Base-by-base conservation (phyloP, 2,888 invertebrate genomes). In the Rhamphomyia laevipes region DNA sequence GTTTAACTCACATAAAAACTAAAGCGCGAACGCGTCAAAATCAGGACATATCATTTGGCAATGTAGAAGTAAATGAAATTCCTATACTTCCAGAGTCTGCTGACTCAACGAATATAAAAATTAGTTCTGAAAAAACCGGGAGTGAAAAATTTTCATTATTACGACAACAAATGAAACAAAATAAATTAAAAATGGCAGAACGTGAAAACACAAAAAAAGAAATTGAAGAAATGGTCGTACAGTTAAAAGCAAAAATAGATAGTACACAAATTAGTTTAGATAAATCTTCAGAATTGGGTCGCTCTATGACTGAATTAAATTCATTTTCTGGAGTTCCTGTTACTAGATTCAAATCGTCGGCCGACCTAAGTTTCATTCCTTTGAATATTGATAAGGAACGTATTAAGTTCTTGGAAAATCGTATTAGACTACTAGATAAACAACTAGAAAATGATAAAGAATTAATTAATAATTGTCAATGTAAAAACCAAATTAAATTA, bases 121-220 rank as follows among this genome's bases (percentile, higher is more conserved):
- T 50, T 2, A 47, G 54, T 7, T 54, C 57, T 12, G 68, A 68
- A 51, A 68, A 68, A 18, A 71, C 73, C 44, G 72, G 73, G 35
- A 75, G 67, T 56, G 75, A 75, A 56, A 77, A 75, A 58, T 65
- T 77, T 18, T 67, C 70, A 56, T 63, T 77, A 47, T 59, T 77
- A 31, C 68, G 74, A 15, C 73, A 74, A 54, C 76, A 77, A 58
- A 61, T 77, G 50, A 76, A 77, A 56, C 72, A 77, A 60, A 77
- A 75, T 59, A 74, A 74, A 60, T 64, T 66, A 1, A 70, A 72
- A 58, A 64, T 77, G 56, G 76, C 75, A 12, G 74, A 76, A 59
- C 67, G 76, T 4, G 74, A 72, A 16, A 72, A 72, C 53, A 73
- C 65, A 54, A 73, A 75, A 55, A 73, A 71, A 55, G 74, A 73